Evolutionary conservation across 2,113 vertebrate species (phyloP).

Genomic region (Fulmarus glacialis): DNA sequence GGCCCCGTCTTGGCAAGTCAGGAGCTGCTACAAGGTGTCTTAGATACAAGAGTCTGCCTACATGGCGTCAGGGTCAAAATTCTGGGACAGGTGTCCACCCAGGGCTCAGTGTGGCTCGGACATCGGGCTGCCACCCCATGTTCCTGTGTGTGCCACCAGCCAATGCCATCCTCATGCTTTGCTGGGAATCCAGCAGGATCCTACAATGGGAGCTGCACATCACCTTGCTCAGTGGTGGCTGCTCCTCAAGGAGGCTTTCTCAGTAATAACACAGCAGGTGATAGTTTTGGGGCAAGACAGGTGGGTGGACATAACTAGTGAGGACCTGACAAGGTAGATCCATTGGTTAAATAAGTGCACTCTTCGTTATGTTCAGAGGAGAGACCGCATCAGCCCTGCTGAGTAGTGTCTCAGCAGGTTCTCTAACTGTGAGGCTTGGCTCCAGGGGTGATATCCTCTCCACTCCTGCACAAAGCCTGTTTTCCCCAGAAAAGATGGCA

Average conservation of each 20-base stretch:
- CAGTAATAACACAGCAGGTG: background rate
- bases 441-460: background rate
- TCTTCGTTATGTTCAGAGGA: background rate
- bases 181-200: background rate
- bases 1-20: background rate
- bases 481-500: background rate
- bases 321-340: background rate
- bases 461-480: background rate
- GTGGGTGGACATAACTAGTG: background rate
- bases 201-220: background rate
- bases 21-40: background rate
- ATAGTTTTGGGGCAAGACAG: background rate
- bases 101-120: background rate
- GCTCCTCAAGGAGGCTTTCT: background rate
- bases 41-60: background rate
- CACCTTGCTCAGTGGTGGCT: background rate
- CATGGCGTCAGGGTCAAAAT: background rate
- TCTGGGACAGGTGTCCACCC: background rate
- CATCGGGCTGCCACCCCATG: background rate
- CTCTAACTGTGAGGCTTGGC: background rate
- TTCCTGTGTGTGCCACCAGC: background rate
- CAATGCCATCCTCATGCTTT: background rate
- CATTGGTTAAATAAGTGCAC: background rate
- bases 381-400: background rate
- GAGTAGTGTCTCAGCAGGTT: background rate